Percentiles rank a stretch among this genome's conserved stretches.
Evolutionary conservation across 2,888 invertebrate species (phyloP).

Genomic region (Embidobia sp.): DNA sequence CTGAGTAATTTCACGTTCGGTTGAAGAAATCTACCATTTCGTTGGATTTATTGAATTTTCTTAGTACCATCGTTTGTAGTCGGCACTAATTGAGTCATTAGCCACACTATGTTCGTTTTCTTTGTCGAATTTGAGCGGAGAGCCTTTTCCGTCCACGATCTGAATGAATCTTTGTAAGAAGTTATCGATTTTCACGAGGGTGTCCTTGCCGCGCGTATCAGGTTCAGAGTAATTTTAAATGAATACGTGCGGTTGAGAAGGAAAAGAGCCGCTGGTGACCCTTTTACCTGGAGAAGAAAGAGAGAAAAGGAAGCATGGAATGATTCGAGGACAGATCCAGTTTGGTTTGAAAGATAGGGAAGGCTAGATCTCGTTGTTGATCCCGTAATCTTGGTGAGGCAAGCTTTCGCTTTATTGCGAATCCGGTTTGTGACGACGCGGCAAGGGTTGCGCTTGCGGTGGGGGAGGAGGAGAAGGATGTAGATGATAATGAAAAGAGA

Average conservation of each 20-base stretch:
- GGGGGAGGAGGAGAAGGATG: conserved; percentile 35
- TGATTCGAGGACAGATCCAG: conserved; percentile 69
- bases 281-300: conserved; percentile 44
- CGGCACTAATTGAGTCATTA: too few relatives aligned
- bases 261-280: conserved; percentile 23
- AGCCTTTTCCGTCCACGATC: not conserved
- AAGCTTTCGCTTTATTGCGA: conserved; percentile 76
- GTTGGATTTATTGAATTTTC: too few relatives aligned
- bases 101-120: not conserved
- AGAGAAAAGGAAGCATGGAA: conserved; percentile 52
- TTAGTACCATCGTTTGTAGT: too few relatives aligned
- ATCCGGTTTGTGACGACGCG: conserved; percentile 77
- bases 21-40: too few relatives aligned
- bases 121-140: not conserved
- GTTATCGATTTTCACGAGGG: conserved; percentile 30
- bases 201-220: conserved; percentile 35
- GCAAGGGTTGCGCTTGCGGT: conserved; percentile 54
- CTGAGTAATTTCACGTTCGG: too few relatives aligned
- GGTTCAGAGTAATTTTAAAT: conserved; percentile 39
- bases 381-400: conserved; percentile 71
- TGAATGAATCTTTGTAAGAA: not conserved
- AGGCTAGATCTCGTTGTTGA: conserved; percentile 65
- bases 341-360: conserved; percentile 64
- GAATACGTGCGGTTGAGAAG: conserved; percentile 18
- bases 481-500: conserved; percentile 49